phyloP scores from a whole-genome alignment of 2,113 vertebrate species.

The Hyla sarda region DNA sequence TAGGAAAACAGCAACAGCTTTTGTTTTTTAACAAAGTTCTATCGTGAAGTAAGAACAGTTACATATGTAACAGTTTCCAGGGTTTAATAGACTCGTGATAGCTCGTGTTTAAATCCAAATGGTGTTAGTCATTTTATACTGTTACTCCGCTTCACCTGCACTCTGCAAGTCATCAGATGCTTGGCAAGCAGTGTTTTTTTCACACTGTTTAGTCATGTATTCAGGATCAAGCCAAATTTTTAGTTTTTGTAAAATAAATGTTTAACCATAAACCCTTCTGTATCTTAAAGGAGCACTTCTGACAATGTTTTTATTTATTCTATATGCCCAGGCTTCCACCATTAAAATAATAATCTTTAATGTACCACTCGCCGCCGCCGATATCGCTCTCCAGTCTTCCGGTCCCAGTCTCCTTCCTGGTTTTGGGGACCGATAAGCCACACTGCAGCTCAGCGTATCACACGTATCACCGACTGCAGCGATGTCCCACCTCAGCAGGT shows the following conservation, averaged over 20 bases:
- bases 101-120: neutral
- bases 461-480: too few species aligned
- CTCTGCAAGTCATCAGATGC: neutral
- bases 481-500: too few species aligned
- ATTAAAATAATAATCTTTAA: too few species aligned
- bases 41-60: neutral
- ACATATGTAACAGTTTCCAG: slow-evolving; percentile 1
- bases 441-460: too few species aligned
- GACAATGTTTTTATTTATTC: too few species aligned
- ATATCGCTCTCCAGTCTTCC: too few species aligned
- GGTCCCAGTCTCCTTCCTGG: too few species aligned
- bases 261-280: neutral
- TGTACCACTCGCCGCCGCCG: too few species aligned
- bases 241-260: neutral
- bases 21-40: neutral
- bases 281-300: too few species aligned
- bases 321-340: too few species aligned
- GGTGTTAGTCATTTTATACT: neutral
- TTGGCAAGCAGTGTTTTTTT: neutral
- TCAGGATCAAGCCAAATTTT: neutral
- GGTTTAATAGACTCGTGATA: neutral
- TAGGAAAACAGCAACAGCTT: neutral
- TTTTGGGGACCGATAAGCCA: too few species aligned
- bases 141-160: neutral
- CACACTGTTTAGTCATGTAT: too few species aligned